Conservation (phyloP, 2,797 vertebrate genomes). For the Zenarchopterus dispar region DNA sequence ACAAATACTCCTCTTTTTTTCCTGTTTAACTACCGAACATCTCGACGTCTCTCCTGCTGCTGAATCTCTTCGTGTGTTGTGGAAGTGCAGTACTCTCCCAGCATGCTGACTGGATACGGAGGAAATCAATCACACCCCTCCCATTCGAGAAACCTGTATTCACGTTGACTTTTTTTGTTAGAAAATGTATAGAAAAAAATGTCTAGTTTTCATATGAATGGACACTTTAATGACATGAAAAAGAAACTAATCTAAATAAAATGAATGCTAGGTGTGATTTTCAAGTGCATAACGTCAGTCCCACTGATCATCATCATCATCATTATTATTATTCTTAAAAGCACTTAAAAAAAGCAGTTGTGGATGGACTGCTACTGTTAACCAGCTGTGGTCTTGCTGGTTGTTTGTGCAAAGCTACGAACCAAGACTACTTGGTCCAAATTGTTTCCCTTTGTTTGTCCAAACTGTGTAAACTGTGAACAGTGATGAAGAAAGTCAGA, state of each 20-base stretch:
- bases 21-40: slow-evolving; percentile 47
- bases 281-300: slow-evolving; percentile 77
- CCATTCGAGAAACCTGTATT: slow-evolving; percentile 86
- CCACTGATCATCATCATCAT: slow-evolving; percentile 60
- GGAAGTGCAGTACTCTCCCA: slow-evolving; percentile 86
- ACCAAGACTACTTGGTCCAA: slow-evolving; percentile 59
- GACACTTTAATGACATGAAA: slow-evolving; percentile 83
- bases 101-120: slow-evolving; percentile 88
- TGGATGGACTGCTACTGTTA: slow-evolving; percentile 41
- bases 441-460: slow-evolving; percentile 64
- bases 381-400: slow-evolving; percentile 33
- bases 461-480: slow-evolving; percentile 80
- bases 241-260: slow-evolving; percentile 78
- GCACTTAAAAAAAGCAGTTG: slow-evolving; percentile 70
- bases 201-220: slow-evolving; percentile 87
- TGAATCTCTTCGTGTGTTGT: slow-evolving; percentile 31
- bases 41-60: slow-evolving; percentile 30
- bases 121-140: slow-evolving; percentile 84
- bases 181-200: slow-evolving; percentile 80
- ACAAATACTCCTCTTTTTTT: slow-evolving; percentile 36
- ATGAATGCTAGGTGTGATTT: slow-evolving; percentile 77
- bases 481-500: slow-evolving; percentile 77
- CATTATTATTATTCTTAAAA: slow-evolving; percentile 44
- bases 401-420: slow-evolving; percentile 56
- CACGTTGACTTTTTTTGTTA: slow-evolving; percentile 83